phyloP scores from a whole-genome alignment of 2,797 vertebrate species.

The Eulemur coronatus region DNA sequence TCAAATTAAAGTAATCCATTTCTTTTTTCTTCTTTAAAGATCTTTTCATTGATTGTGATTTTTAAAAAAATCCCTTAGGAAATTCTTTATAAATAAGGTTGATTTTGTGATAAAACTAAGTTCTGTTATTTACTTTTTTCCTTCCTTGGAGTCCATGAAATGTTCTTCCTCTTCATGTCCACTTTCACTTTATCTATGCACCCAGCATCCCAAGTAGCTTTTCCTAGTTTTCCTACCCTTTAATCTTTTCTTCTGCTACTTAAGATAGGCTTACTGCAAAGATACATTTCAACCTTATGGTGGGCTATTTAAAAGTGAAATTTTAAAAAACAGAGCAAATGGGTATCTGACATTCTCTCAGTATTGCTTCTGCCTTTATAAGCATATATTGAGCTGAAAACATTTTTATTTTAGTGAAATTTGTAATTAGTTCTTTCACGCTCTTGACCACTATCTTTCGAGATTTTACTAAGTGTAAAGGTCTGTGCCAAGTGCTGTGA shows the following conservation, averaged over 20 bases:
- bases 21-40: constrained; percentile 66
- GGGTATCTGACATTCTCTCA: neutral
- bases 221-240: neutral
- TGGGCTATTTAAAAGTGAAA: neutral
- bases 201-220: neutral
- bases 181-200: neutral
- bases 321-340: neutral
- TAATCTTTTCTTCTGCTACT: neutral
- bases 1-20: constrained; percentile 64
- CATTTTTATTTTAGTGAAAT: neutral
- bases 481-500: neutral
- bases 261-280: neutral
- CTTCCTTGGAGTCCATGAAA: neutral
- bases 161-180: neutral
- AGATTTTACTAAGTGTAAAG: neutral
- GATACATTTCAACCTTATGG: neutral
- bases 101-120: constrained; percentile 62
- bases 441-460: neutral
- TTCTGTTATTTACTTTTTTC: neutral
- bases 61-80: constrained; percentile 54
- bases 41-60: constrained; percentile 68
- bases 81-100: constrained; percentile 58
- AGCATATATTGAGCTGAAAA: neutral
- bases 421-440: neutral
- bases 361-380: neutral